phyloP scores from a whole-genome alignment of 1,140 invertebrate genomes.

The Drosophila varians region DNA sequence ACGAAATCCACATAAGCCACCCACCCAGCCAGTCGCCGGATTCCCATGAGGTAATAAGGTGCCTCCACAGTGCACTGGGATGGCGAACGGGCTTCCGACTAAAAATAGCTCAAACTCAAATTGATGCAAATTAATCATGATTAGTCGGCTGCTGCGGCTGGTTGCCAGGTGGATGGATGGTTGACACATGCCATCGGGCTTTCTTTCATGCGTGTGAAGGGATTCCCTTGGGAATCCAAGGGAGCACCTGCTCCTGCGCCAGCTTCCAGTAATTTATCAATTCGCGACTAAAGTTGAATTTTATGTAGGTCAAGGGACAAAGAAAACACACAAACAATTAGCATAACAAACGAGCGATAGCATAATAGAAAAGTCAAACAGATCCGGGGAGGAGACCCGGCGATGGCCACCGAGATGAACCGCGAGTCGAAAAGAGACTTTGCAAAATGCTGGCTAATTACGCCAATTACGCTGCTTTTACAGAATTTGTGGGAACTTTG shows the following conservation, averaged over 20 bases:
- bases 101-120: constrained; percentile 66
- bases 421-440: constrained; percentile 18
- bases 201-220: constrained; percentile 21
- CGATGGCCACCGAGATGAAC: constrained; percentile 13
- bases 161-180: constrained; percentile 25
- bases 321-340: constrained; percentile 59
- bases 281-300: constrained; percentile 4
- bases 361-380: constrained; percentile 54
- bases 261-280: constrained; percentile 65
- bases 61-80: constrained; percentile 8
- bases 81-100: constrained; percentile 28
- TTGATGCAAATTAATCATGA: constrained; percentile 81
- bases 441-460: constrained; percentile 63
- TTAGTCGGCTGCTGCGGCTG: constrained; percentile 39
- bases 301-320: constrained; percentile 61
- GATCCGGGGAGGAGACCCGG: constrained; percentile 13
- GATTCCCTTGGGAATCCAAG: constrained; percentile 4
- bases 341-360: constrained; percentile 43
- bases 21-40: constrained; percentile 11
- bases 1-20: constrained; percentile 18
- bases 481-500: constrained; percentile 70
- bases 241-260: constrained; percentile 59
- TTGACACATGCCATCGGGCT: constrained; percentile 8
- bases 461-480: constrained; percentile 72
- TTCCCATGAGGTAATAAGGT: constrained; percentile 24